These are phyloP conservation scores for Drosophila parthenogenetica DNA, from an alignment of 2,888 invertebrate genomes.

Conservation along the genomic window DNA sequence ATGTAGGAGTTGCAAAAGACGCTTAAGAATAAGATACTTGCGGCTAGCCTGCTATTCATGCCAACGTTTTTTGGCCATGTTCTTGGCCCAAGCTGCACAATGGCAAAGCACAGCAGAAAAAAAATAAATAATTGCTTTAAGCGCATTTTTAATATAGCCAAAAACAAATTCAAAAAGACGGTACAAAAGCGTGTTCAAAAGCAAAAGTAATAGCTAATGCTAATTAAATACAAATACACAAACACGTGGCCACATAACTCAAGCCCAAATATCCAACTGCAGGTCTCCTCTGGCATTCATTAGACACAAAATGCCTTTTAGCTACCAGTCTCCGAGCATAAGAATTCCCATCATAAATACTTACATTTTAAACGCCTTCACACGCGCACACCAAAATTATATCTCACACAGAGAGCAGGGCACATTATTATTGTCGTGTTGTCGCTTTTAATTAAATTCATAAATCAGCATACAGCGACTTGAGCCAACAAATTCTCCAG, in stretches of 20 bases:
- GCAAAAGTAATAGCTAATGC: conserved; percentile 53
- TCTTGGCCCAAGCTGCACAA: conserved; percentile 58
- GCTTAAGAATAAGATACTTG: conserved; percentile 74
- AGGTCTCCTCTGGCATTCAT: conserved; percentile 18
- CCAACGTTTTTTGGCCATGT: conserved; percentile 52
- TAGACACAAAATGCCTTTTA: conserved; percentile 5
- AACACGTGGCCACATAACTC: conserved; percentile 78
- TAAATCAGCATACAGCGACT: conserved; percentile 63
- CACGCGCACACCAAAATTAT: conserved; percentile 24
- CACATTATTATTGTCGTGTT: conserved; percentile 62
- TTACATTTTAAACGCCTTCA: conserved; percentile 51
- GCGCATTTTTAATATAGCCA: conserved; percentile 76
- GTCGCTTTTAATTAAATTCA: conserved; percentile 79
- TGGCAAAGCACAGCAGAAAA: conserved; percentile 62
- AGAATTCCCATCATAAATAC: conserved; percentile 66
- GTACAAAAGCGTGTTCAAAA: conserved; percentile 35
- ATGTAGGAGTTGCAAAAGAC: conserved; percentile 59
- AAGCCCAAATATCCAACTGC: conserved; percentile 47
- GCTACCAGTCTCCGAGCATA: conserved; percentile 1
- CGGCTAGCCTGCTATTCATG: conserved; percentile 40
- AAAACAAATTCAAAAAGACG: conserved; percentile 45
- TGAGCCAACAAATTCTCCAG: conserved; percentile 32
- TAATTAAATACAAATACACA: conserved; percentile 80
- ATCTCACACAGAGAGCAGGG: conserved; percentile 35
- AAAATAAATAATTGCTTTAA: conserved; percentile 74